Evolutionary conservation across 2,113 vertebrate genomes (phyloP).

Genomic region (Proteles cristata): DNA sequence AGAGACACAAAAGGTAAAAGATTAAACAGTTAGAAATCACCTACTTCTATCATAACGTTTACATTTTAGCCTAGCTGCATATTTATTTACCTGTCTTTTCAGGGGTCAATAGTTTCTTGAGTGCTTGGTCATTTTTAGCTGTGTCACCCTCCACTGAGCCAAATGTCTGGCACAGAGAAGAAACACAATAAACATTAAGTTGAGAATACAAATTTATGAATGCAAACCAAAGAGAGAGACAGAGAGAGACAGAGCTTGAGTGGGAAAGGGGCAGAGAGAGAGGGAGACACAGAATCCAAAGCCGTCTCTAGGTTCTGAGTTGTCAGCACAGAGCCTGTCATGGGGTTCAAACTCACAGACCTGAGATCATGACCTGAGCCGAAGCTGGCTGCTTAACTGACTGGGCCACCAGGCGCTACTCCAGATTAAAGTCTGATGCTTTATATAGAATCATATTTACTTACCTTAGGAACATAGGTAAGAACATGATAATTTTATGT

Average conservation of each 20-base stretch:
- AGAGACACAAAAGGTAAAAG: not conserved
- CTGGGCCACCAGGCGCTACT: no score
- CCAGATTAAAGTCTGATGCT: not conserved
- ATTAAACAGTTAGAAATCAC: slow-evolving; percentile 10
- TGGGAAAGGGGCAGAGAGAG: no score
- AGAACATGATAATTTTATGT: not conserved
- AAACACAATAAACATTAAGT: not conserved
- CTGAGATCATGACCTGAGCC: no score
- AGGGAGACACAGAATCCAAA: no score
- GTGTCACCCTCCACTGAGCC: not conserved
- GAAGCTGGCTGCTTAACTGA: no score
- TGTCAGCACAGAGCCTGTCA: no score
- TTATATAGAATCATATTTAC: not conserved
- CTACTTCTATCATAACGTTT: not conserved
- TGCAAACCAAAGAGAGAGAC: not conserved
- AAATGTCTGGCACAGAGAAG: not conserved
- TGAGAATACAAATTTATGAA: not conserved
- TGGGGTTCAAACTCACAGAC: no score
- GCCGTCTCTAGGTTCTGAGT: no score
- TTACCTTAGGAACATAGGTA: not conserved
- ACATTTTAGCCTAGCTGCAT: not conserved
- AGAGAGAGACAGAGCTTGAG: no score
- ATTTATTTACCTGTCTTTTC: not conserved
- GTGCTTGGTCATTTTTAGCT: not conserved
- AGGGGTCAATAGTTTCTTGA: not conserved